Conservation (phyloP, 2,113 vertebrate species). For the Sylvilagus bachmani region DNA sequence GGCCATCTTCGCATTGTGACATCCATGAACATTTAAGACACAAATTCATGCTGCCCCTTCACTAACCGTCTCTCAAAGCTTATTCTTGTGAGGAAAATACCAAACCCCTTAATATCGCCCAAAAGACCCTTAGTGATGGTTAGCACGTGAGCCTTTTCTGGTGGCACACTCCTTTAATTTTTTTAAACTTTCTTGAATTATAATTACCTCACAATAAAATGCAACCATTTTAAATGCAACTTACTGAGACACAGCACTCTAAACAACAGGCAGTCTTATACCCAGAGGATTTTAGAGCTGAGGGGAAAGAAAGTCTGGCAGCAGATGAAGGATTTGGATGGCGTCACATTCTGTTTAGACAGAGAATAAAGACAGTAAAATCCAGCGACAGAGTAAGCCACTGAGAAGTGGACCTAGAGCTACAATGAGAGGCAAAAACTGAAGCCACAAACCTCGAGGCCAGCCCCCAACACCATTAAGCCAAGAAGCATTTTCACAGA, state of each 20-base stretch:
- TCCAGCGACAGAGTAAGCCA: neutral
- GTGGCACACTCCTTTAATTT: neutral
- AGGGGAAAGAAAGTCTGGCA: neutral
- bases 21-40: neutral
- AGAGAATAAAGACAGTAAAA: neutral
- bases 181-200: neutral
- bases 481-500: neutral
- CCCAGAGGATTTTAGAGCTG: neutral
- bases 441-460: neutral
- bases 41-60: neutral
- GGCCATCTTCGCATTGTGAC: neutral
- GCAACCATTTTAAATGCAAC: neutral
- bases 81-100: neutral
- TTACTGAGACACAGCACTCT: neutral
- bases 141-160: neutral
- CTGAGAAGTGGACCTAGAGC: neutral
- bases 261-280: neutral
- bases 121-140: neutral
- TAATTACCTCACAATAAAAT: neutral
- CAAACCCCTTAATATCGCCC: neutral
- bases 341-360: neutral
- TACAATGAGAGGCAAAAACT: neutral
- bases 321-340: neutral
- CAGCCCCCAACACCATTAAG: neutral
- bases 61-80: neutral